Conservation (phyloP, 2,113 vertebrate species). For the Pelvicachromis taeniatus region DNA sequence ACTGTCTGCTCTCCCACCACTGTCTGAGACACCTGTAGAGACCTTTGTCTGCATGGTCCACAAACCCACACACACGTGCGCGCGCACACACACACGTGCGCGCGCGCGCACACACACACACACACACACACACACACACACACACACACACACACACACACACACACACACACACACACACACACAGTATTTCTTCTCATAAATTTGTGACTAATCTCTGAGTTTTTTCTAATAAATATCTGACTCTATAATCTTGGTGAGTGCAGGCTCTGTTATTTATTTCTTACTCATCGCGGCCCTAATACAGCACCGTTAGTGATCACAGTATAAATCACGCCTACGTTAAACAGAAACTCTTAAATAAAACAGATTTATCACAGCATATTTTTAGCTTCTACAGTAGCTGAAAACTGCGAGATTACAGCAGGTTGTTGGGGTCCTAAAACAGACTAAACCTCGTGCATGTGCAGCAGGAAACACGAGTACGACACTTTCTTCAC, state of each 20-base stretch:
- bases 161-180: no score
- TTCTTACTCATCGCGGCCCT: not conserved
- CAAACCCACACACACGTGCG: no score
- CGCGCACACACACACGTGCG: no score
- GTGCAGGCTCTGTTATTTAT: not conserved
- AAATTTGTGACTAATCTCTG: no score
- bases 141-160: no score
- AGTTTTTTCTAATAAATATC: not conserved
- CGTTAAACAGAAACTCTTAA: not conserved
- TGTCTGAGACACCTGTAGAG: not conserved
- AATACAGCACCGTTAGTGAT: not conserved
- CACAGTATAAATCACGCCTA: not conserved
- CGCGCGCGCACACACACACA: no score
- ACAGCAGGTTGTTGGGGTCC: not conserved
- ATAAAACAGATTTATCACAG: not conserved
- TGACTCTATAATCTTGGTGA: not conserved
- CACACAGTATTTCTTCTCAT: no score
- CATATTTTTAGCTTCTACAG: not conserved
- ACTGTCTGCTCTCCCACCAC: not conserved
- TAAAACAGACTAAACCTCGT: not conserved
- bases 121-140: no score
- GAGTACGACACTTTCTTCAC: not conserved
- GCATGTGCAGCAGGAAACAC: not conserved
- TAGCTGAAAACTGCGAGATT: not conserved
- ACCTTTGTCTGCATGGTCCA: no score